Base-by-base conservation (phyloP, 2,797 vertebrate species). In the Mastacembelus armatus region DNA sequence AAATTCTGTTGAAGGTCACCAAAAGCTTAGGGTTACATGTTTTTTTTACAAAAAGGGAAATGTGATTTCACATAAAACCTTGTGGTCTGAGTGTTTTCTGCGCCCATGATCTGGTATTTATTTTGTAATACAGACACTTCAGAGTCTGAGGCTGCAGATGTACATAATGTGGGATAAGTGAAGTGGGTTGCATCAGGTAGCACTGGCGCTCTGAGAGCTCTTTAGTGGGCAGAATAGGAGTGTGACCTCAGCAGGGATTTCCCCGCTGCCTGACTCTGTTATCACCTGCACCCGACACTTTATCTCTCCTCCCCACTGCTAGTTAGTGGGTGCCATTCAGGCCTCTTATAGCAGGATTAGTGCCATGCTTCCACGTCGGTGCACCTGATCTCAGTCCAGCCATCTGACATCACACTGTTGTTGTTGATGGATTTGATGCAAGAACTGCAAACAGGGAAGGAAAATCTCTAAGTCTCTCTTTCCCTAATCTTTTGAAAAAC, bases 231-330 rank as follows among this genome's bases (percentile, higher is more conserved):
- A 48, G 49, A 80, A 72, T 71, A 75, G 52, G 36, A 56, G 26
- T 16, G 35, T 70, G 74, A 74, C 29, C 65, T 74, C 66, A 78
- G 39, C 24, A 66, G 83, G 87, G 85, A 87, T 73, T 85, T 83
- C 86, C 87, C 84, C 29, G 6, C 40, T 29, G 47, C 51, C 35
- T 21, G 21, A 56, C 48, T 69, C 77, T 57, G 30, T 78, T 76
- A 71, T 83, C 82, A 57, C 65, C 40, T 61, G 48, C 33, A 72
- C 58, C 55, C 52, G 64, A 24, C 36, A 49, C 76, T 57, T 80
- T 33, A 77, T 52, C 76, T 61, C 43, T 44, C 32, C 61, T 27
- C 56, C 36, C 40, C 36, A 26, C 55, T 60, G 50, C 51, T 66
- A 12, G 54, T 45, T 52, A 76, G 50, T 32, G 49, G 54, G 44